A percentile compares a stretch with the other conserved stretches of the same genome.
These are phyloP conservation scores for Epinotia nisella DNA, from an alignment of 2,888 invertebrate genomes.

Conservation along the genomic window DNA sequence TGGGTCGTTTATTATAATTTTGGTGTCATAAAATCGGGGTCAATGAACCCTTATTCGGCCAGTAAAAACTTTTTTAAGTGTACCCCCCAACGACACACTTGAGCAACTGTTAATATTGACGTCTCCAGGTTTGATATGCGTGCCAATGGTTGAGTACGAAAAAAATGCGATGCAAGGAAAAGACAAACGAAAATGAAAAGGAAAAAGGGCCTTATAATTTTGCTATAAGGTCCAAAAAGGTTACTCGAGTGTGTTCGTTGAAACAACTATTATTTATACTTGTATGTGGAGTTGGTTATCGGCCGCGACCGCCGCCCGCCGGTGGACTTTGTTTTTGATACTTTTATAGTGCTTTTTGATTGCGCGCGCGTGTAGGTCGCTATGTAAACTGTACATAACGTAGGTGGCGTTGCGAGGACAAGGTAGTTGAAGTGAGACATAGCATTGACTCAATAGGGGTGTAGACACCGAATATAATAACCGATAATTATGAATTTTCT, in stretches of 20 bases:
- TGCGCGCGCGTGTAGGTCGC: slow-evolving; percentile 27
- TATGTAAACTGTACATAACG: slow-evolving; percentile 15
- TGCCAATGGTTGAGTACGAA: background rate
- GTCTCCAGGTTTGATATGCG: background rate
- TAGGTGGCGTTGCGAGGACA: background rate
- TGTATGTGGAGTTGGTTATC: background rate
- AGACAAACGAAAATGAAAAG: too few relatives aligned
- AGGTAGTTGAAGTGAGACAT: slow-evolving; percentile 16
- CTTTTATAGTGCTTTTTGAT: slow-evolving; percentile 38
- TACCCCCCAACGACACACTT: background rate
- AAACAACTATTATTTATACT: background rate
- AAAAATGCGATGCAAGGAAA: background rate
- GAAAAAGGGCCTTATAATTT: too few relatives aligned
- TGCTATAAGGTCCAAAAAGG: background rate
- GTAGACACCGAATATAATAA: too few relatives aligned
- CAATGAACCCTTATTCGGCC: background rate
- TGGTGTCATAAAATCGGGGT: background rate
- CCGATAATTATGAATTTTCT: too few relatives aligned
- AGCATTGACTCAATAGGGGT: too few relatives aligned
- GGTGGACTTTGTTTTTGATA: slow-evolving; percentile 40
- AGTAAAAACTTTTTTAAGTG: background rate
- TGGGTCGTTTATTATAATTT: background rate
- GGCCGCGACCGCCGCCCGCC: slow-evolving; percentile 24
- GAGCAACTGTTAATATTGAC: background rate
- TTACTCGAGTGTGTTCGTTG: background rate